These are phyloP conservation scores for Orius insidiosus DNA, from an alignment of 1,140 invertebrate genomes.

Conservation along the genomic window DNA sequence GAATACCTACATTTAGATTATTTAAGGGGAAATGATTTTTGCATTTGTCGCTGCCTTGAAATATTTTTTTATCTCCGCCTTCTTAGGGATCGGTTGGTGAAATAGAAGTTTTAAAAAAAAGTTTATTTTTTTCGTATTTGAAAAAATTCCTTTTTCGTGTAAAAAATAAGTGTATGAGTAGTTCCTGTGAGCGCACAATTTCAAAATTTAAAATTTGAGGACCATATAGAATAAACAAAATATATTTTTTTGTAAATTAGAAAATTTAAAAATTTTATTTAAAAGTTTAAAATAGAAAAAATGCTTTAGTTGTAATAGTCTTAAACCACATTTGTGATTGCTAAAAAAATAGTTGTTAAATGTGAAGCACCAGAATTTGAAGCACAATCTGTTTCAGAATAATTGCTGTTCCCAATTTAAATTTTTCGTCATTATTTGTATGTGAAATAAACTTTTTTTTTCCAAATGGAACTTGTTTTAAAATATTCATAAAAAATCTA, in stretches of 20 bases:
- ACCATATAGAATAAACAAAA: background rate
- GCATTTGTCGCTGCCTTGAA: conserved; percentile 14
- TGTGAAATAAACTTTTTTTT: conserved; percentile 13
- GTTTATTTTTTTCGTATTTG: conserved; percentile 1
- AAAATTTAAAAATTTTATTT: background rate
- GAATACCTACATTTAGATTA: conserved; percentile 3
- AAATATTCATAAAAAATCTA: no score
- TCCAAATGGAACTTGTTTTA: no score
- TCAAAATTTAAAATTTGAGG: background rate
- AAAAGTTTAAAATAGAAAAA: background rate
- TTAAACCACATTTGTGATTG: conserved; percentile 6
- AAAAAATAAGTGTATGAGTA: conserved; percentile 1
- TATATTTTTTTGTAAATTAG: background rate
- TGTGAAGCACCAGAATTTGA: conserved; percentile 10
- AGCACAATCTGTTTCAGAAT: conserved; percentile 12
- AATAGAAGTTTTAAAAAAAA: conserved; percentile 2
- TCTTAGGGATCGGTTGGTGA: conserved; percentile 12
- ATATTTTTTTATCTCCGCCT: conserved; percentile 17
- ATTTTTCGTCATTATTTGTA: conserved; percentile 13
- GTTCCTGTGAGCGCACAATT: conserved; percentile 8
- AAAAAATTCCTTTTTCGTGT: background rate
- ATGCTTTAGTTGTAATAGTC: conserved; percentile 7
- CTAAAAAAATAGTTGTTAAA: conserved; percentile 7
- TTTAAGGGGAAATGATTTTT: conserved; percentile 8
- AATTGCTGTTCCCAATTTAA: conserved; percentile 7